A percentile compares a stretch with the other conserved stretches of the same genome.
Evolutionary conservation across 2,113 vertebrate genomes (phyloP).

Genomic region (Gymnorhina tibicen): DNA sequence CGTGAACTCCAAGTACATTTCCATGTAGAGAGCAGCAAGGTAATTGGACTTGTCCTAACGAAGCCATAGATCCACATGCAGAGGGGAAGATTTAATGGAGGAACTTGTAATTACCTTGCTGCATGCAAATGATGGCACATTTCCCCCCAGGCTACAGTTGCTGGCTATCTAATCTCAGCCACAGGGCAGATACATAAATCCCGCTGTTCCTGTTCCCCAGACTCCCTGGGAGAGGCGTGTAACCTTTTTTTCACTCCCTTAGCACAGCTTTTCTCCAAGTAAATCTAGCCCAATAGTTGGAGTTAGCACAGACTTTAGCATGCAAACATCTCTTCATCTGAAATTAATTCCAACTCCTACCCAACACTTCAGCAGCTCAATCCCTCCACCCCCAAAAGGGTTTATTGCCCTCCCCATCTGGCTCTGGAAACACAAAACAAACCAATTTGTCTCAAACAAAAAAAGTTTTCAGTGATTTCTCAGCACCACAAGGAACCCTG

Average conservation of each 20-base stretch:
- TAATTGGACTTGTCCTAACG: neutral
- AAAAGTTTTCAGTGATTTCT: neutral
- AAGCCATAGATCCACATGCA: conserved; percentile 21
- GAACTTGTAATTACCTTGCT: conserved; percentile 40
- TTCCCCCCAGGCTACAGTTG: neutral
- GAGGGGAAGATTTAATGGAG: conserved; percentile 19
- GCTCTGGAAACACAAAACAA: neutral
- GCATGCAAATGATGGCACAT: conserved; percentile 34
- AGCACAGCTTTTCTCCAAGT: neutral
- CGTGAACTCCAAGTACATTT: conserved; percentile 1
- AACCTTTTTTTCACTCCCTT: neutral
- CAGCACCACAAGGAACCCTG: neutral
- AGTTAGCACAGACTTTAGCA: neutral
- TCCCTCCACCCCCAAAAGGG: neutral
- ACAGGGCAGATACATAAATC: conserved; percentile 13
- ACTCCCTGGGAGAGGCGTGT: neutral
- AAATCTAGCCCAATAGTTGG: neutral
- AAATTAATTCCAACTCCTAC: conserved; percentile 25
- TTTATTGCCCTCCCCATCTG: neutral
- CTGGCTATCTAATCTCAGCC: conserved; percentile 40
- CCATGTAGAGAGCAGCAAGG: neutral
- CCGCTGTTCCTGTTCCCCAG: neutral
- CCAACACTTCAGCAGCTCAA: neutral
- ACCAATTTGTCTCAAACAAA: accelerated
- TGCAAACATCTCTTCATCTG: neutral